Percentiles rank a stretch among this genome's conserved stretches.
Conservation (phyloP, 2,888 invertebrate genomes). For the Mythimna vitellina region DNA sequence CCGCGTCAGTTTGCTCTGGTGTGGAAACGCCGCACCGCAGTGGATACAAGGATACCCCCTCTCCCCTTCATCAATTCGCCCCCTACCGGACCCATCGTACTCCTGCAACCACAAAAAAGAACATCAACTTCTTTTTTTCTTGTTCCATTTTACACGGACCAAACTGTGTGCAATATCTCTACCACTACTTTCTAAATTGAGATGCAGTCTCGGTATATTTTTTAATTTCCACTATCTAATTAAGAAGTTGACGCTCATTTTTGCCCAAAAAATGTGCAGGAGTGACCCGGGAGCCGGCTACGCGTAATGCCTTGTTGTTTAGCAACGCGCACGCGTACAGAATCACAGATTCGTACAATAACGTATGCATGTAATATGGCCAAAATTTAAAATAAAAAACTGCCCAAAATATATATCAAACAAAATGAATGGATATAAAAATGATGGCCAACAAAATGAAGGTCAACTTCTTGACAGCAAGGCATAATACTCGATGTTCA, state of each 20-base stretch:
- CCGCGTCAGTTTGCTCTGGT: conserved; percentile 97
- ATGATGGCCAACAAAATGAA: conserved; percentile 97
- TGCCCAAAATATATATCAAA: conserved; percentile 90
- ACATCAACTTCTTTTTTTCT: conserved; percentile 97
- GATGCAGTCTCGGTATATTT: conserved; percentile 86
- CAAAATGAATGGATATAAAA: conserved; percentile 92
- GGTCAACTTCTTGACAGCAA: conserved; percentile 98
- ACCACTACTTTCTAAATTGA: conserved; percentile 90
- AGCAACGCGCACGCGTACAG: conserved; percentile 86
- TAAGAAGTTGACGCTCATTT: conserved; percentile 97
- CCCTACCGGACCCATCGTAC: conserved; percentile 93
- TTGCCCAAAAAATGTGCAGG: conserved; percentile 92
- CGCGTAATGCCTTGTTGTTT: conserved; percentile 87
- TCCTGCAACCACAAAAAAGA: conserved; percentile 97
- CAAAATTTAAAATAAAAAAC: conserved; percentile 84
- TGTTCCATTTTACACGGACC: conserved; percentile 84
- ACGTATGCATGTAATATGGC: conserved; percentile 86
- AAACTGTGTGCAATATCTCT: conserved; percentile 88
- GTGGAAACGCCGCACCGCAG: conserved; percentile 96
- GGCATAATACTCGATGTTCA: conserved; percentile 89
- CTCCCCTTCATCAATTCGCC: conserved; percentile 87
- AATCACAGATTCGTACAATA: conserved; percentile 82
- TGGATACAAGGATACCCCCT: conserved; percentile 95
- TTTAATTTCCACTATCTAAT: conserved; percentile 87
- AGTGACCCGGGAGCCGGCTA: conserved; percentile 88